Evolutionary conservation across 2,113 vertebrate species (phyloP), one percentile per base, ranked within the genome.

Genomic region (Gymnobelideus leadbeateri): DNA sequence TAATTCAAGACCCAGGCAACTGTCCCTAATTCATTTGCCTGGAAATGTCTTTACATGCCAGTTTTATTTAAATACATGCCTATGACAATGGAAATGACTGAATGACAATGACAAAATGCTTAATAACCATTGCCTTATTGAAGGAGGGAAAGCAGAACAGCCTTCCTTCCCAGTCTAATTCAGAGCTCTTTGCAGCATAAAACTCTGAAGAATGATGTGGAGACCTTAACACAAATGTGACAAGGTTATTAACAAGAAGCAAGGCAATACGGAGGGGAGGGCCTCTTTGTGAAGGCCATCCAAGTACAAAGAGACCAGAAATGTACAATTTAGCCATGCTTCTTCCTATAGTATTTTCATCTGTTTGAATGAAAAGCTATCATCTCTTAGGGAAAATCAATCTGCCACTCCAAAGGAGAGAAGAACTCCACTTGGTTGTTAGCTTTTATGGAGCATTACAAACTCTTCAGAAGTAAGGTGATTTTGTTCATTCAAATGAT

Each of bases 401-500:
- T 50, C 84, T 51, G 3, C 55, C 51, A 61, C 61, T 95, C 91
- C 23, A 93, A 51, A 49, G 77, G 31, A 43, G 94, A 55, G 8
- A 49, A 54, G 8, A 55, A 16, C 8, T 0, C 9, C 8, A 54
- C 49, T 68, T 68, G 24, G 37, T 50, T 93, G 8, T 91, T 90
- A 77, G 90, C 54, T 68, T 52, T 2, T 89, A 57, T 92, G 47
- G 95, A 68, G 37, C 10, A 89, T 46, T 93, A 49, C 25, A 26
- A 94, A 47, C 8, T 46, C 6, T 51, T 91, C n/a, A 53, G 43
- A 94, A 96, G 37, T 89, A 55, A 91, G 55, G 54, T 5, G 84
- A 52, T 92, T 61, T n/a, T 94, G 4, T 47, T 96, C 25, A 92
- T 94, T 68, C 61, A 37, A 37, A 53, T 68, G 91, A 37, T 93